These are phyloP conservation scores for Dasypogon diadema DNA, from an alignment of 2,888 invertebrate genomes.

Conservation along the genomic window DNA sequence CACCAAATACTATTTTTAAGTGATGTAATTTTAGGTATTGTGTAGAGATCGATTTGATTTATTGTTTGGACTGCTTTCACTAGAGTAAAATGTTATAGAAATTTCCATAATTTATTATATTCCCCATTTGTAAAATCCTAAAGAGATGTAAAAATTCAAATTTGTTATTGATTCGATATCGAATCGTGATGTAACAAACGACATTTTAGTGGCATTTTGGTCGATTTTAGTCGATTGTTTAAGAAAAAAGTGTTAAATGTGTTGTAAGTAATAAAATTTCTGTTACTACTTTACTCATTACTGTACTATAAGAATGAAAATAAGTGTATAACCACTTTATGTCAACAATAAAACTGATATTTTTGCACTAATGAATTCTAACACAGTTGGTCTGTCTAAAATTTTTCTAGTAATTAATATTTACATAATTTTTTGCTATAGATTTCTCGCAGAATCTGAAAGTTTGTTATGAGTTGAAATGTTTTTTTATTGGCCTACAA, in stretches of 20 bases:
- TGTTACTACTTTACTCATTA: not conserved
- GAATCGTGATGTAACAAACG: not conserved
- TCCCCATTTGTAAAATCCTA: not conserved
- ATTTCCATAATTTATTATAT: not conserved
- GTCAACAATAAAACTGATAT: not conserved
- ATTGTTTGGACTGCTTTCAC: slow-evolving; percentile 5
- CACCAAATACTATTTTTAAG: slow-evolving; percentile 60
- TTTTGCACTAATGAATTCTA: not conserved
- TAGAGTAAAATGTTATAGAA: not conserved
- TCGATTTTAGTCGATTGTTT: not conserved
- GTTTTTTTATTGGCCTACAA: too few relatives aligned
- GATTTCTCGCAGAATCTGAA: too few relatives aligned
- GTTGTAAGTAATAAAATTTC: not conserved
- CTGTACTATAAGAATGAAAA: not conserved
- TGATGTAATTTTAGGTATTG: slow-evolving; percentile 50
- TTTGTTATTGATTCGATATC: slow-evolving; percentile 28
- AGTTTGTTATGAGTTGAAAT: too few relatives aligned
- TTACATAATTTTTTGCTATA: too few relatives aligned
- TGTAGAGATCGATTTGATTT: slow-evolving; percentile 33
- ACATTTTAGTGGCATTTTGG: not conserved
- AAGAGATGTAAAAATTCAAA: not conserved
- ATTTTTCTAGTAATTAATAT: too few relatives aligned
- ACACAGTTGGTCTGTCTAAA: too few relatives aligned
- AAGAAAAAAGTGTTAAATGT: too few relatives aligned
- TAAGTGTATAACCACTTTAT: not conserved